A percentile compares a stretch with the other conserved stretches of the same genome.
These are phyloP conservation scores for Pterois miles DNA, from an alignment of 2,797 vertebrate genomes.

Conservation along the genomic window DNA sequence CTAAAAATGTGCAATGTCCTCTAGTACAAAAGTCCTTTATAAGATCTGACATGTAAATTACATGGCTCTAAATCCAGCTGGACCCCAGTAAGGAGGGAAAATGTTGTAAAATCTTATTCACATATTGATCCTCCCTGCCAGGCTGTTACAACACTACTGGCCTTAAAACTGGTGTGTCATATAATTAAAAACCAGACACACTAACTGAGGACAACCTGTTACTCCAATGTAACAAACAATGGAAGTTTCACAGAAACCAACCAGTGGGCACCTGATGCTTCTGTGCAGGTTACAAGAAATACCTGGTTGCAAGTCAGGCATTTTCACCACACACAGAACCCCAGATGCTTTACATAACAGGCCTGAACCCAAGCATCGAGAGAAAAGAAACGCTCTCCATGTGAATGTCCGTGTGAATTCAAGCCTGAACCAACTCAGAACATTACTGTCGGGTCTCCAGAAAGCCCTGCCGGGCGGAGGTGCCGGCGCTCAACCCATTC, in stretches of 20 bases:
- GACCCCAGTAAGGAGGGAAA: not conserved
- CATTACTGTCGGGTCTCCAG: constrained; percentile 83
- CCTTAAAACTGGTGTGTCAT: not conserved
- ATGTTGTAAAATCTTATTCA: not conserved
- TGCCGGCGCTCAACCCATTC: constrained; percentile 9
- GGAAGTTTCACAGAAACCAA: constrained; percentile 95
- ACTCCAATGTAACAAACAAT: constrained; percentile 86
- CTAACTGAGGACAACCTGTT: constrained; percentile 67
- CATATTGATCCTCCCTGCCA: not conserved
- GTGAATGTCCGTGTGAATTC: constrained; percentile 50
- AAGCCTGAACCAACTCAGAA: constrained; percentile 81
- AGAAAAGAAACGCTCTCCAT: constrained; percentile 25
- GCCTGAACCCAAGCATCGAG: constrained; percentile 50
- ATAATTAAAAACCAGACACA: constrained; percentile 17
- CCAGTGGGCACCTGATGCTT: constrained; percentile 71
- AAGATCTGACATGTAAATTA: constrained; percentile 17
- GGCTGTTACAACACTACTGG: not conserved
- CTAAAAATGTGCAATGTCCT: constrained; percentile 24
- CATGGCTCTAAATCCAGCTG: not conserved
- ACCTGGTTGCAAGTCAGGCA: constrained; percentile 56
- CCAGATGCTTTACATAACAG: constrained; percentile 73
- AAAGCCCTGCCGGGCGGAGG: constrained; percentile 60
- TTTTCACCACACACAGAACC: constrained; percentile 55
- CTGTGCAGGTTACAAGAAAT: constrained; percentile 47
- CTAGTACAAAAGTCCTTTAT: not conserved